Evolutionary conservation across 2,888 invertebrate genomes (phyloP).

Genomic region (Lasioglossum leucozonium): DNA sequence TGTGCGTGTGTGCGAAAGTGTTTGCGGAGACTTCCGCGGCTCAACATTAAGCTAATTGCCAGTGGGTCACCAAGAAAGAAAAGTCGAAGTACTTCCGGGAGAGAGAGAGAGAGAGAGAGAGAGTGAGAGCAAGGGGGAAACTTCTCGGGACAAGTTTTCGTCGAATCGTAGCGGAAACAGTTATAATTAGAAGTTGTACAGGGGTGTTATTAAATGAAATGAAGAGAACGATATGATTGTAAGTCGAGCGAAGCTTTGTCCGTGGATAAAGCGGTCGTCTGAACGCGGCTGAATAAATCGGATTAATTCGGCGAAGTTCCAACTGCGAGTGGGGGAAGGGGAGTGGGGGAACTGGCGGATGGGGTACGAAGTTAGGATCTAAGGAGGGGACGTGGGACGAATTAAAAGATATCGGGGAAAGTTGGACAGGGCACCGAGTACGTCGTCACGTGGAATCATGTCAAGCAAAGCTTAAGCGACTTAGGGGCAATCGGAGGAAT

Average conservation of each 20-base stretch:
- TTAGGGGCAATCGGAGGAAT: slow-evolving; percentile 6
- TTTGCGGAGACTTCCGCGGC: background rate
- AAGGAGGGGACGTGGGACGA: slow-evolving; percentile 19
- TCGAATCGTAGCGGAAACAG: background rate
- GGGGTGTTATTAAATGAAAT: background rate
- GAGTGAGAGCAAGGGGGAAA: background rate
- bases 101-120: background rate
- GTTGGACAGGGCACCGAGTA: slow-evolving; percentile 6
- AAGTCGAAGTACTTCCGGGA: background rate
- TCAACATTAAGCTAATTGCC: background rate
- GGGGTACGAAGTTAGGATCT: background rate
- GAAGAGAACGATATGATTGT: background rate
- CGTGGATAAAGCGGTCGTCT: background rate
- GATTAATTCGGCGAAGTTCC: slow-evolving; percentile 42
- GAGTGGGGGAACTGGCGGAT: background rate
- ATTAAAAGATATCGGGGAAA: slow-evolving; percentile 43
- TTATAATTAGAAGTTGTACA: background rate
- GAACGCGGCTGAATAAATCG: slow-evolving; percentile 22
- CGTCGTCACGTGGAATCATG: background rate
- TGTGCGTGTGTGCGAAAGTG: background rate
- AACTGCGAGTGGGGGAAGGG: background rate
- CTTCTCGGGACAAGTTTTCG: background rate
- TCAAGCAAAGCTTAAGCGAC: slow-evolving; percentile 31
- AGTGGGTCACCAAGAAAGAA: background rate
- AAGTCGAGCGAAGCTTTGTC: background rate